Base-by-base conservation (phyloP, 2,888 invertebrate genomes). In the Trichopria drosophilae region DNA sequence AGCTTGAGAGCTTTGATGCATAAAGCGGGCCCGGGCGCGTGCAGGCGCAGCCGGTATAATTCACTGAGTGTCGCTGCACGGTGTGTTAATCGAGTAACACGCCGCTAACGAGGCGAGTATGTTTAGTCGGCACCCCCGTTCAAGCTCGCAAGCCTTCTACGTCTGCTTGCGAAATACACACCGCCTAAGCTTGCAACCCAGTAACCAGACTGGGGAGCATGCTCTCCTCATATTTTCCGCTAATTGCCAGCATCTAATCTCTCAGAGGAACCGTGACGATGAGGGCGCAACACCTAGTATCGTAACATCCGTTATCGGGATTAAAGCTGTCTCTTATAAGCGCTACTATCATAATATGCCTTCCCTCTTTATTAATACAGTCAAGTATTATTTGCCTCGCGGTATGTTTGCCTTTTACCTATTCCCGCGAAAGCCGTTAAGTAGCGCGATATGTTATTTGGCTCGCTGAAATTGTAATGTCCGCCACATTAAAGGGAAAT, bases 41-140 rank as follows among this genome's bases (percentile, higher is more conserved):
- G 15, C 16, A 10, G 36, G 26, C 37, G 23, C 34, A 16, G 34
- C 40, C 29, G 51, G 51, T 59, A 58, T 61, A 63, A 63, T 61
- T 63, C 57, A 61, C 58, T 50, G 51, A 55, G 58, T 56, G 55
- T 54, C 58, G 51, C 50, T 59, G 55, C 50, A 51, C 58, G 58
- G 58, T 53, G 62, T 60, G 61, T 61, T 62, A 64, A 64, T 64
- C 61, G 60, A 51, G 61, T 60, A 60, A 61, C 61, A 58, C 51
- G 59, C 61, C 60, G 56, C 62, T 61, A 61, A 64, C 59, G 61
- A 63, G 57, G 45, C 59, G 57, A 62, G 53, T 58, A 55, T 59
- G 56, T 60, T 62, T 58, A 59, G 60, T 53, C 51, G 47, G 50
- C 55, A 26, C 44, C 34, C 45, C 40, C 52, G 28, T 49, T 44